Evolutionary conservation across 1,140 invertebrate genomes (phyloP), one percentile per base, ranked within the genome.

Genomic region (Bombus waltoni): DNA sequence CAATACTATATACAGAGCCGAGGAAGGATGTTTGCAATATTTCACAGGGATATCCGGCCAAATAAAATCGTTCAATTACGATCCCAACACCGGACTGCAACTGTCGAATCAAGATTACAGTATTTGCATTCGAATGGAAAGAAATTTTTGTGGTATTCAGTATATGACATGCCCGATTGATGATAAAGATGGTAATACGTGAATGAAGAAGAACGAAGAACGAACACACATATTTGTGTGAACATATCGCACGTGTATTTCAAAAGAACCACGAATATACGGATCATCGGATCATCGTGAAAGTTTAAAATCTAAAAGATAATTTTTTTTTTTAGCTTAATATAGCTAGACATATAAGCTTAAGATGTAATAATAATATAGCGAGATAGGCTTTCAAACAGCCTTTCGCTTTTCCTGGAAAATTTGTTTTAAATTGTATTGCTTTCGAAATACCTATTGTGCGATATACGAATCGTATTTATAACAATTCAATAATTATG

Each of bases 91-190:
- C 2, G 98, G 98, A 0, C 94, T 97, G n/a, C 98, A 98, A 92
- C 95, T 98, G 1, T 98, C 97, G 40, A 98, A 98, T 94, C 98
- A 98, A 92, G 97, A 98, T 92, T 98, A 98, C 93, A 97, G 97
- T 81, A 97, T 98, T 75, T 98, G 98, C 92, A 96, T 98, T 35
- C 94, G 98, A 47, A 97, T 97, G 86, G 98, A 98, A 92, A 96
- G 97, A 84, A 98, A 98, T 92, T 98, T 98, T 93, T 98, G 98
- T 90, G 97, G 98, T 3, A 97, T 98, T 71, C 98, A 98, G 86
- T 98, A 98, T 90, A 97, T 96, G 47, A 96, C 97, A 13, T 98
- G 97, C 91, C 93, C 96, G 9, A 97, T 98, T 91, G 94, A 96
- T 91, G 96, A 89, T 92, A 89, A 68, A 59, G 57, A 66, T 59